Conservation (phyloP, 64 coral and sea anemone species). For the Orbicella faveolata region DNA sequence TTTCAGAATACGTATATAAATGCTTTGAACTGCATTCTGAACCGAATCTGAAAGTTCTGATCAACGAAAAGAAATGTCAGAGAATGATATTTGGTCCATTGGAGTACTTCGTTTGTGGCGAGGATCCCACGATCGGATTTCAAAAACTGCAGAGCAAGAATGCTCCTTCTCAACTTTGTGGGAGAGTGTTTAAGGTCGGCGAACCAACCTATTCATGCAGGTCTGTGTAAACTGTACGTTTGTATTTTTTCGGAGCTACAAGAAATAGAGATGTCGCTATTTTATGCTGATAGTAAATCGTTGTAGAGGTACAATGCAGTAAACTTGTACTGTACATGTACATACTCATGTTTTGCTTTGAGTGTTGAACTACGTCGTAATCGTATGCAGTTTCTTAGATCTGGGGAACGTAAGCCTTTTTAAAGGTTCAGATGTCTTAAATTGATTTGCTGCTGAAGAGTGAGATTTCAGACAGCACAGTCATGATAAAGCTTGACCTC, state of each 20-base stretch:
- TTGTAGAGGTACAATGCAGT: not conserved
- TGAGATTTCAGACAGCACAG: no score
- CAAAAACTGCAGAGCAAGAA: slow-evolving; percentile 72
- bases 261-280: no score
- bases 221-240: not conserved
- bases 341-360: no score
- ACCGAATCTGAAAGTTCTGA: slow-evolving; percentile 52
- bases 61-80: slow-evolving; percentile 67
- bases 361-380: no score
- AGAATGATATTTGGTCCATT: slow-evolving; percentile 63
- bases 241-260: not conserved
- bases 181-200: slow-evolving; percentile 83
- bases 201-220: slow-evolving; percentile 99
- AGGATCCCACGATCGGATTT: slow-evolving; percentile 67
- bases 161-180: slow-evolving; percentile 84
- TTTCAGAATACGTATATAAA: slow-evolving; percentile 60
- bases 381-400: no score
- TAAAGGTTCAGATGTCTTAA: no score
- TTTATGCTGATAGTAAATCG: not conserved
- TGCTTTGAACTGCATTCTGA: slow-evolving; percentile 64
- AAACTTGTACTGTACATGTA: no score
- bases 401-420: no score
- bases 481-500: no score
- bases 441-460: no score
- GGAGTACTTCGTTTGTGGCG: slow-evolving; percentile 87